Percentiles rank a stretch among this genome's conserved stretches.
Conservation (phyloP, 2,797 vertebrate species). For the Cottoperca gobio region DNA sequence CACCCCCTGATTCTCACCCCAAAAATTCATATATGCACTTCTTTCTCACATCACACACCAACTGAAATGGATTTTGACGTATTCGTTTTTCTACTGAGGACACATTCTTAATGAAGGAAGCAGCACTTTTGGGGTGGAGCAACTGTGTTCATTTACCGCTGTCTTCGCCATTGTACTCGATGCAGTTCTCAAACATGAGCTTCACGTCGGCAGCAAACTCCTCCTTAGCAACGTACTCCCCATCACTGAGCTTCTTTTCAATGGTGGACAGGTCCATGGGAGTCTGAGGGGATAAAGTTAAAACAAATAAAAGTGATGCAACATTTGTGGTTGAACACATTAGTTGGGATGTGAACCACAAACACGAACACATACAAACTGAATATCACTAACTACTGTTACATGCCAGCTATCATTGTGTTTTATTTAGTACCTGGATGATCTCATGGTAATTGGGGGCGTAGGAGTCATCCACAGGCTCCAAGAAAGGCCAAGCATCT, state of each 20-base stretch:
- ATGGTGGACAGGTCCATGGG: constrained; percentile 99
- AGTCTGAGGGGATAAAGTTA: constrained; percentile 77
- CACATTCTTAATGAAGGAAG: background rate
- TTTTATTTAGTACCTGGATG: constrained; percentile 72
- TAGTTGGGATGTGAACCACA: background rate
- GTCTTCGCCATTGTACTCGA: constrained; percentile 96
- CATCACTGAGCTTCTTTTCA: constrained; percentile 94
- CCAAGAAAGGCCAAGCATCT: constrained; percentile 98
- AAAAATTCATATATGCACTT: constrained; percentile 34
- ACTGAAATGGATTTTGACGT: constrained; percentile 12
- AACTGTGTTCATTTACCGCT: constrained; percentile 88
- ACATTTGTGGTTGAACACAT: background rate
- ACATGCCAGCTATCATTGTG: background rate
- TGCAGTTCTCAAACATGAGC: constrained; percentile 97
- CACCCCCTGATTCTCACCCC: constrained; percentile 29
- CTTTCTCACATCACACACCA: constrained; percentile 34
- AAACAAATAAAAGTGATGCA: background rate
- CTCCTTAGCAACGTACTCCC: constrained; percentile 94
- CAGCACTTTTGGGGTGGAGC: background rate
- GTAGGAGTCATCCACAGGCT: constrained; percentile 97
- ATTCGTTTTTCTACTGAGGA: background rate
- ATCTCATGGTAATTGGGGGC: constrained; percentile 98
- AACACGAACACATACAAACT: background rate
- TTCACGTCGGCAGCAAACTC: constrained; percentile 96
- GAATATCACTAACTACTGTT: background rate